phyloP scores from a whole-genome alignment of 2,888 invertebrate species.

The Steromphala cineraria region DNA sequence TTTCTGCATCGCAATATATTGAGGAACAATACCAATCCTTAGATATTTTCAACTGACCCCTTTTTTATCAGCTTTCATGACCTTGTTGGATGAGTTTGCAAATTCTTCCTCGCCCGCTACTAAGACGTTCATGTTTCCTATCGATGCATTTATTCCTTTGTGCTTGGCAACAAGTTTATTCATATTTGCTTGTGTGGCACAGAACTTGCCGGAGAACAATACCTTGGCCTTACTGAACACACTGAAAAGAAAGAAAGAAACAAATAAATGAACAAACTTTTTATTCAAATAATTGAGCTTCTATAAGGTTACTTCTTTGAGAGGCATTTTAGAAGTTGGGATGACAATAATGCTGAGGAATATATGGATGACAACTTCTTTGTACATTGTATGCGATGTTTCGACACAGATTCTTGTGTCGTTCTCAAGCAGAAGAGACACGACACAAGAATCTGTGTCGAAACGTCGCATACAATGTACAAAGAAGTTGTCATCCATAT shows the following conservation, averaged over 20 bases:
- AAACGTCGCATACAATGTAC: too few species aligned
- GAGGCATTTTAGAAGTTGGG: too few species aligned
- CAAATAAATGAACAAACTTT: background rate
- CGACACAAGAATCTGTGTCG: too few species aligned
- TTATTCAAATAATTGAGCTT: too few species aligned
- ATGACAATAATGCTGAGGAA: too few species aligned
- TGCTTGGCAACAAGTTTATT: constrained; percentile 45
- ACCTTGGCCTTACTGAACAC: constrained; percentile 43
- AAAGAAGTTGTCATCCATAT: too few species aligned
- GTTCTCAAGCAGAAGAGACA: too few species aligned
- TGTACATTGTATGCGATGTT: too few species aligned
- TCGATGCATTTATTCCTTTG: constrained; percentile 48
- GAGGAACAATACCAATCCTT: background rate
- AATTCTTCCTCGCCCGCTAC: background rate
- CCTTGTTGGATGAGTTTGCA: background rate
- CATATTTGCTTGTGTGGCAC: constrained; percentile 44
- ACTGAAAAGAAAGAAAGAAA: constrained; percentile 36
- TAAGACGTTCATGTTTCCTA: background rate
- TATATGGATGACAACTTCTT: too few species aligned
- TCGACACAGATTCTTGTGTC: too few species aligned
- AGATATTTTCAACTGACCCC: background rate
- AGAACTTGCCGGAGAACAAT: constrained; percentile 49
- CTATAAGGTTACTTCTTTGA: too few species aligned
- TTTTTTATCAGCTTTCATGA: background rate
- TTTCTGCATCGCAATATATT: too few species aligned